These are phyloP conservation scores for Rhynchophorus ferrugineus DNA, from an alignment of 1,140 invertebrate genomes.

Conservation along the genomic window DNA sequence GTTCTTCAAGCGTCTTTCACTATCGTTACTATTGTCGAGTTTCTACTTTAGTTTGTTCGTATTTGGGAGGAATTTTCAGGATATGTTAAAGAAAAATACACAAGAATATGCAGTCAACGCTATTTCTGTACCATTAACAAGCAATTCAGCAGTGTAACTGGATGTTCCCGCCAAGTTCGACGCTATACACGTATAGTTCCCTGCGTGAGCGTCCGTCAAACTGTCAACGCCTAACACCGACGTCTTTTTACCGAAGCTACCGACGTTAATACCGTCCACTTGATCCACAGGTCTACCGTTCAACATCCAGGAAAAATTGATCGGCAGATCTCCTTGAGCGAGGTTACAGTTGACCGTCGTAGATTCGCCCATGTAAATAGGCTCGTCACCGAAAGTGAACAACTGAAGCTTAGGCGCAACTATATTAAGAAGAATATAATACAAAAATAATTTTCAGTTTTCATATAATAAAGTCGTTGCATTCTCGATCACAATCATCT, in stretches of 20 bases:
- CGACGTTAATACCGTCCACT: constrained; percentile 23
- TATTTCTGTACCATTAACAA: constrained; percentile 66
- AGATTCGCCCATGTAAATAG: constrained; percentile 38
- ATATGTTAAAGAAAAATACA: too few species aligned
- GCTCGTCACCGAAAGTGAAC: constrained; percentile 55
- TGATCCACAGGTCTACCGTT: constrained; percentile 45
- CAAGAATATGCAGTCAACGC: too few species aligned
- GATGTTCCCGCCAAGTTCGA: constrained; percentile 61
- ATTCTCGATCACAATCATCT: too few species aligned
- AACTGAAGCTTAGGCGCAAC: constrained; percentile 54
- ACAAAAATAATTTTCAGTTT: too few species aligned
- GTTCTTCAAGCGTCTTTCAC: too few species aligned
- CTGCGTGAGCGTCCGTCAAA: constrained; percentile 59
- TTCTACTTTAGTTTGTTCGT: too few species aligned
- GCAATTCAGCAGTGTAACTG: constrained; percentile 57
- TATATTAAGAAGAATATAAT: constrained; percentile 14
- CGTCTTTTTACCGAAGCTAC: constrained; percentile 58
- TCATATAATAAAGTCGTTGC: too few species aligned
- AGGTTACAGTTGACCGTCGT: constrained; percentile 30
- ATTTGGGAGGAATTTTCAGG: too few species aligned
- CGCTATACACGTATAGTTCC: constrained; percentile 62
- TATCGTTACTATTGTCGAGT: too few species aligned
- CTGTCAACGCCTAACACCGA: constrained; percentile 69
- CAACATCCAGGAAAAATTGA: constrained; percentile 56
- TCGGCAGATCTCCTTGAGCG: constrained; percentile 30